Percentiles rank a stretch among this genome's conserved stretches.
Conservation (phyloP, 2,113 vertebrate species). For the Falco punctatus region DNA sequence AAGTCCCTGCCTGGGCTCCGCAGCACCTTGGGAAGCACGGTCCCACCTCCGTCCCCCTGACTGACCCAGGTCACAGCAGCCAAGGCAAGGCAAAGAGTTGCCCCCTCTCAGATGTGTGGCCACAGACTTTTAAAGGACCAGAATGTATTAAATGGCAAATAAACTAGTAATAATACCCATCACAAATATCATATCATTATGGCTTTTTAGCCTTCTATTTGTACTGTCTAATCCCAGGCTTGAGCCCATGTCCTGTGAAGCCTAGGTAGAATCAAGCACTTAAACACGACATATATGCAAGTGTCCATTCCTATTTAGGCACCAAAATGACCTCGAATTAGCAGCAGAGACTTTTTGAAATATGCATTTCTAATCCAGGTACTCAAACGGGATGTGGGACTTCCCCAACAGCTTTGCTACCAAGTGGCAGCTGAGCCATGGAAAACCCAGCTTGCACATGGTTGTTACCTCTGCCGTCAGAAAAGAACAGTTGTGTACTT, state of each 20-base stretch:
- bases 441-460: background rate
- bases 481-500: background rate
- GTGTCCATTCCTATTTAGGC: background rate
- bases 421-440: background rate
- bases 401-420: background rate
- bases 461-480: background rate
- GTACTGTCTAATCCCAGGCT: background rate
- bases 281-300: background rate
- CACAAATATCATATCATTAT: background rate
- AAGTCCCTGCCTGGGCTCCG: background rate
- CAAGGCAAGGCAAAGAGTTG: background rate
- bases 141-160: background rate
- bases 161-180: background rate
- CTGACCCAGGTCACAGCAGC: background rate
- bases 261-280: background rate
- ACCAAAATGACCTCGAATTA: background rate
- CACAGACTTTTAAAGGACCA: background rate
- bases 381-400: background rate
- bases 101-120: fast-evolving
- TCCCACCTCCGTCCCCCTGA: fast-evolving
- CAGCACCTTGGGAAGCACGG: background rate
- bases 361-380: background rate
- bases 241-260: background rate
- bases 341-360: background rate
- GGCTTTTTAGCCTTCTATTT: background rate